phyloP scores from a whole-genome alignment of 1,140 invertebrate genomes.

The Theocolax elegans region DNA sequence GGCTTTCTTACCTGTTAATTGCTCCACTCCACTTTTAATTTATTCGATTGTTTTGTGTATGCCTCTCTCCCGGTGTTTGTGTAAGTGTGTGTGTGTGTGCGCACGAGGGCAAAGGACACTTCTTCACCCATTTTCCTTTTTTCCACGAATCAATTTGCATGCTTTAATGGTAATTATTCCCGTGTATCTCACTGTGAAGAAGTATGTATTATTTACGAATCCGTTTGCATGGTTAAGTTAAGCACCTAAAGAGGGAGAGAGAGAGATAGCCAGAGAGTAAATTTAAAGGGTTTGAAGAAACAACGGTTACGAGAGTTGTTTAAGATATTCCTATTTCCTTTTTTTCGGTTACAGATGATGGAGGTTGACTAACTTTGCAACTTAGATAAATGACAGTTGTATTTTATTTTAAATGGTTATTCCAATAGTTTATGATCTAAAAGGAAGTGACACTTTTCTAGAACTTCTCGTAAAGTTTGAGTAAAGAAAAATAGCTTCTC shows the following conservation, averaged over 20 bases:
- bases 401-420: too few species aligned
- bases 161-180: not conserved
- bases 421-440: too few species aligned
- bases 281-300: not conserved
- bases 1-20: conserved; percentile 26
- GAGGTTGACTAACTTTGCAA: not conserved
- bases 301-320: not conserved
- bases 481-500: too few species aligned
- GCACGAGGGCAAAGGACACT: not conserved
- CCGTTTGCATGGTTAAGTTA: too few species aligned
- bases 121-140: not conserved
- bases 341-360: conserved; percentile 21
- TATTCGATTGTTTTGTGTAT: conserved; percentile 24
- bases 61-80: too few species aligned
- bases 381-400: conserved; percentile 12
- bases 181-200: not conserved
- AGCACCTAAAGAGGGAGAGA: not conserved
- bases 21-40: conserved; percentile 17
- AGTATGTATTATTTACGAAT: not conserved
- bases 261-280: not conserved
- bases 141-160: conserved; percentile 1
- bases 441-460: too few species aligned
- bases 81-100: too few species aligned
- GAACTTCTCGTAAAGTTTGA: too few species aligned
- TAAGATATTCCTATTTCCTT: too few species aligned